These are phyloP conservation scores for Bambusicola thoracicus DNA, from an alignment of 2,113 vertebrate species.

Conservation along the genomic window DNA sequence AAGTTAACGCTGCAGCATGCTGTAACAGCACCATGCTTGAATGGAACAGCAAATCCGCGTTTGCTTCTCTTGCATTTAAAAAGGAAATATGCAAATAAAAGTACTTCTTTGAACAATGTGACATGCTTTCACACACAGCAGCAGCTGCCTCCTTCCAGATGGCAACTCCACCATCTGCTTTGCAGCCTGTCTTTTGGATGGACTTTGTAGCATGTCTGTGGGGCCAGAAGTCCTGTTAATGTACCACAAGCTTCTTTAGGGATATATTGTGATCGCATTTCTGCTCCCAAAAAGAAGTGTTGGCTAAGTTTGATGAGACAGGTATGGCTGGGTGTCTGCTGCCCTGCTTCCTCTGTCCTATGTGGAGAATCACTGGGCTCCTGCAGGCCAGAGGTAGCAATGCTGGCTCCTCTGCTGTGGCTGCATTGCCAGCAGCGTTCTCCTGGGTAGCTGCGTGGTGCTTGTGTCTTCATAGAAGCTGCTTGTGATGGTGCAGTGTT, in stretches of 20 bases:
- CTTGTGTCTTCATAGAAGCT: neutral
- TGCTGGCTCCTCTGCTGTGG: neutral
- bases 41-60: neutral
- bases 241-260: accelerated
- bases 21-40: neutral
- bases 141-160: neutral
- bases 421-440: neutral
- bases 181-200: neutral
- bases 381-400: neutral
- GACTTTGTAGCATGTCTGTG: neutral
- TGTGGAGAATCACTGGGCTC: neutral
- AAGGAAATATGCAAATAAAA: conserved; percentile 16
- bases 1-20: neutral
- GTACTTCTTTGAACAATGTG: neutral
- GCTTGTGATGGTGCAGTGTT: neutral
- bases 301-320: neutral
- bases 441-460: accelerated
- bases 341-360: neutral
- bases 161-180: neutral
- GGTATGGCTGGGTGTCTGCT: neutral
- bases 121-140: neutral
- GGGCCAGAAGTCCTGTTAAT: accelerated
- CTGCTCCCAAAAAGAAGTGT: neutral
- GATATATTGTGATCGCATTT: neutral
- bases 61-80: neutral